Conservation (phyloP, 2,888 invertebrate genomes). For the Temnothorax unifasciatus region DNA sequence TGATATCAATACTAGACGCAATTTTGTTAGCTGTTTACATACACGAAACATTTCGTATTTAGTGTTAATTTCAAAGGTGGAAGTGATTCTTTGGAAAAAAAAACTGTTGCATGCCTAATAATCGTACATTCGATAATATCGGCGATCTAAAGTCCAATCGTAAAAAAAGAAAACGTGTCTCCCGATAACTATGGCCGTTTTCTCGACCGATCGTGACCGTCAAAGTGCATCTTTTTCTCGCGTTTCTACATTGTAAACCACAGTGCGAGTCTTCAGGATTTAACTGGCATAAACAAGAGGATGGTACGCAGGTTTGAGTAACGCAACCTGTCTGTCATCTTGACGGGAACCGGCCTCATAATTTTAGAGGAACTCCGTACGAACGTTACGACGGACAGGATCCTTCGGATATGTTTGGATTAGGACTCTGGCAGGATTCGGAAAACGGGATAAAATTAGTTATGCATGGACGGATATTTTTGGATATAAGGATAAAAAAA, state of each 20-base stretch:
- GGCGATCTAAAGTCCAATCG: conserved; percentile 14
- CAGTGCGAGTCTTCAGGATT: conserved; percentile 62
- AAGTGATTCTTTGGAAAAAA: conserved; percentile 44
- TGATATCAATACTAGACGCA: conserved; percentile 28
- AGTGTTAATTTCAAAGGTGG: conserved; percentile 47
- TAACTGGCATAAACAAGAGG: conserved; percentile 68
- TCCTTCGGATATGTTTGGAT: conserved; percentile 64
- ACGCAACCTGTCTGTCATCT: conserved; percentile 69
- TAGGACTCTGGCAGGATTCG: conserved; percentile 74
- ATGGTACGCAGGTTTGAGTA: conserved; percentile 65
- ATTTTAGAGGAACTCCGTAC: conserved; percentile 70
- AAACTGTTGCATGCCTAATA: conserved; percentile 28
- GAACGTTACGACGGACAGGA: conserved; percentile 68
- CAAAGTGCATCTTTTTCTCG: conserved; percentile 54
- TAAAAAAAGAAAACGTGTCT: conserved; percentile 19
- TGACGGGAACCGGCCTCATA: conserved; percentile 66
- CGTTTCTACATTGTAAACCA: conserved; percentile 52
- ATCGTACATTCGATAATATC: conserved; percentile 15
- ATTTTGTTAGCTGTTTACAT: conserved; percentile 25
- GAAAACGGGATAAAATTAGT: conserved; percentile 73
- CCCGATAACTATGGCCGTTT: neutral
- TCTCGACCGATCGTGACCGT: conserved; percentile 52
- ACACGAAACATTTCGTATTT: conserved; percentile 9
- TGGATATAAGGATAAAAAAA: conserved; percentile 73
- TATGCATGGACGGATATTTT: conserved; percentile 74